Percentiles rank a stretch among this genome's conserved stretches.
These are phyloP conservation scores for Otocyon megalotis DNA, from an alignment of 2,113 vertebrate species.

Conservation along the genomic window DNA sequence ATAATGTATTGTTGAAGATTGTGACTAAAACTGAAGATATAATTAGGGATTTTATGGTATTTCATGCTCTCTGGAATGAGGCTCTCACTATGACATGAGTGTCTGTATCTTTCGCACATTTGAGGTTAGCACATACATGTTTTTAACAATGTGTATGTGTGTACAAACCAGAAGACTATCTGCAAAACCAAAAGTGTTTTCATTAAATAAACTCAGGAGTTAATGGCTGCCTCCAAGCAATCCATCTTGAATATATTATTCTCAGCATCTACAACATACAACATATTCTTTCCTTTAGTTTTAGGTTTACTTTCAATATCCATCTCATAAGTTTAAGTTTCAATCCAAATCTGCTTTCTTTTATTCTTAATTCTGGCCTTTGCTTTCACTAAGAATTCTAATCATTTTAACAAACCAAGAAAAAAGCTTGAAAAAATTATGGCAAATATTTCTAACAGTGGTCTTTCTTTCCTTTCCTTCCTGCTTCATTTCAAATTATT, in stretches of 20 bases:
- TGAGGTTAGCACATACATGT: not conserved
- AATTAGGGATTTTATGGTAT: not conserved
- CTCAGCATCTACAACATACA: not conserved
- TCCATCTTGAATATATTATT: not conserved
- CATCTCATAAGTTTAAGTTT: not conserved
- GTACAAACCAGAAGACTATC: not conserved
- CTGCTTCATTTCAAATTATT: slow-evolving; percentile 20
- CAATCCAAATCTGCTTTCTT: slow-evolving; percentile 29
- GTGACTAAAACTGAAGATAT: not conserved
- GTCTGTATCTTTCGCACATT: not conserved
- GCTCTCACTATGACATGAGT: not conserved
- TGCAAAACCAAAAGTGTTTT: not conserved
- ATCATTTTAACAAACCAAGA: slow-evolving; percentile 27
- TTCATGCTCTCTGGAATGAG: not conserved
- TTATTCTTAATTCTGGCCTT: slow-evolving; percentile 53
- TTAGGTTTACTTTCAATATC: not conserved
- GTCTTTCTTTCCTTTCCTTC: not conserved
- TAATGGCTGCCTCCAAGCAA: not conserved
- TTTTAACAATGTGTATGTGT: not conserved
- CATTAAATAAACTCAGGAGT: not conserved
- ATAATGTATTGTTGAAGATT: not conserved
- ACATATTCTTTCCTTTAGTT: not conserved
- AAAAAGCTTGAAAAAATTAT: not conserved
- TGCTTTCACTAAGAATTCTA: slow-evolving; percentile 39
- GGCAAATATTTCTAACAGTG: not conserved